phyloP scores from a whole-genome alignment of 2,797 vertebrate species.

The Macroramphosus scolopax region DNA sequence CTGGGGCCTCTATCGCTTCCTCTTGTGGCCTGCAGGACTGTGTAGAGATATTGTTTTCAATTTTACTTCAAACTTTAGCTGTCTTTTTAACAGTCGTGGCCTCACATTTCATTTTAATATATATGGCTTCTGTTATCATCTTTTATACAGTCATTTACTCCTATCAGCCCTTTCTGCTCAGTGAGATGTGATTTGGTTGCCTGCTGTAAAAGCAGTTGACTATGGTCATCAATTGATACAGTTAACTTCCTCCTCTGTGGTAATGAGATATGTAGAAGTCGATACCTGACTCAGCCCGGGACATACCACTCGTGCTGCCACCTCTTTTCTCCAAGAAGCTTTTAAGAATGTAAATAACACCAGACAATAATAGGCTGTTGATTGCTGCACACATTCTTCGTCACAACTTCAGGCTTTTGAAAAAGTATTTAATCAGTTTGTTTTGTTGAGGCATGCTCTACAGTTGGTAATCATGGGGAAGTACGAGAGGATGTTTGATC shows the following conservation, averaged over 20 bases:
- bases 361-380: slow-evolving; percentile 18
- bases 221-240: slow-evolving; percentile 60
- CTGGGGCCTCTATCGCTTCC: slow-evolving; percentile 63
- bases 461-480: slow-evolving; percentile 14
- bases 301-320: slow-evolving; percentile 17
- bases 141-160: slow-evolving; percentile 51
- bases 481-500: slow-evolving; percentile 8
- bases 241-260: slow-evolving; percentile 54
- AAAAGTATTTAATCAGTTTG: slow-evolving; percentile 26
- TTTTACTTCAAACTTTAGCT: slow-evolving; percentile 50
- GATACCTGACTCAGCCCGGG: slow-evolving; percentile 37
- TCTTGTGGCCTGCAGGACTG: slow-evolving; percentile 66
- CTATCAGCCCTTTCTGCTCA: slow-evolving; percentile 35
- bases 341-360: slow-evolving; percentile 19
- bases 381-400: slow-evolving; percentile 24
- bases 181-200: slow-evolving; percentile 33
- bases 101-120: slow-evolving; percentile 28
- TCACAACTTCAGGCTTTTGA: slow-evolving; percentile 21
- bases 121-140: slow-evolving; percentile 39
- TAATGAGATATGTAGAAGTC: slow-evolving; percentile 62
- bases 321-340: slow-evolving; percentile 14
- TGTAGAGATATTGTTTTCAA: slow-evolving; percentile 52
- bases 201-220: slow-evolving; percentile 48
- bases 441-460: slow-evolving; percentile 28
- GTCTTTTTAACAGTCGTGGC: slow-evolving; percentile 49